Evolutionary conservation across 2,888 invertebrate genomes (phyloP), one percentile per base, ranked within the genome.

Genomic region (Oscheius sp.): DNA sequence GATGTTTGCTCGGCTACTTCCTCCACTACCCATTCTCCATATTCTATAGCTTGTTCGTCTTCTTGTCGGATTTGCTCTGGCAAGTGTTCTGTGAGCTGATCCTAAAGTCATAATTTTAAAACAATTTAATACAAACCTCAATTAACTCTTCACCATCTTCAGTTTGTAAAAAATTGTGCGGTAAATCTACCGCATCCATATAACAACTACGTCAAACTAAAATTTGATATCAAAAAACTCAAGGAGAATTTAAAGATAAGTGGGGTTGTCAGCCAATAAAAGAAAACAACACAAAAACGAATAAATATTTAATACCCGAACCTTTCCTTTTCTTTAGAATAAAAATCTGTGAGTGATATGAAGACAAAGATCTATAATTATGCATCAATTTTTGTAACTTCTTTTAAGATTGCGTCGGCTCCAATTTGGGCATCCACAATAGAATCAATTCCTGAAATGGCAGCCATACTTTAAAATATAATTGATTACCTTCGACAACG

Each of bases 401-500:
- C 56, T 27, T 52, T 56, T 25, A 25, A 56, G 7, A 25, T 35
- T 12, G 41, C 18, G 7, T 69, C 69, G 56, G 52, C 35, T 49
- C 58, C 58, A 18, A 56, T 69, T 35, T 58, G 66, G 0, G 43
- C 69, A 43, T 69, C 69, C 2, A 69, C 58, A 25, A 59, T 59
- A 12, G 58, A 61, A 43, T 70, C 70, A 27, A 70, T 59, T 25
- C 55, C 69, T 66, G 27, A 66, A 66, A 46, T 13, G 46, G n/a
- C 7, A 2, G 41, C 2, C 3, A 1, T 43, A 16, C 35, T 41
- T 23, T 21, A 43, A 18, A 18, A 18, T 25, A 5, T 29, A 27
- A 41, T 41, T 27, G 56, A 58, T 70, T 74, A 88, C 88, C 88
- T 85, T 86, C 86, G 21, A 90, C 89, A 76, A 90, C 88, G 69